Percentiles rank a stretch among this genome's conserved stretches.
Evolutionary conservation across 1,140 invertebrate genomes (phyloP).

Genomic region (Oryctes rhinoceros): DNA sequence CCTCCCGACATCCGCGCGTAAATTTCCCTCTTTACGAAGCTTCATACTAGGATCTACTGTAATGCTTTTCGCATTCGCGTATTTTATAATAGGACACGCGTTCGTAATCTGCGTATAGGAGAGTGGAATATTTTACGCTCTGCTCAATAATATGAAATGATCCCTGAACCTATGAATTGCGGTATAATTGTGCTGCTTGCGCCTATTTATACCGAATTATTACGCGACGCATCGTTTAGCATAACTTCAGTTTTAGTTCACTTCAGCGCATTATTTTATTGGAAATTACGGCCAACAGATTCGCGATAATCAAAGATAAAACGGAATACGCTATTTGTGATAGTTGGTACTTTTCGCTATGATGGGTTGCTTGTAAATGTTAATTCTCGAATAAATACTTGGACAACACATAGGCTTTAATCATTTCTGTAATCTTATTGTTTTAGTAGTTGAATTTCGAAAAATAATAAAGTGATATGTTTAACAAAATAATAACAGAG

Average conservation of each 20-base stretch:
- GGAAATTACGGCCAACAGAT: constrained; percentile 2
- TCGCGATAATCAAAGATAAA: constrained; percentile 4
- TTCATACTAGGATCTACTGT: too few species aligned
- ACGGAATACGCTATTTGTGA: background rate
- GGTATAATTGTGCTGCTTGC: constrained; percentile 33
- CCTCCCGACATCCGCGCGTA: too few species aligned
- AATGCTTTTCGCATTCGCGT: too few species aligned
- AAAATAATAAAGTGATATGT: too few species aligned
- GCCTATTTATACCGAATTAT: constrained; percentile 27
- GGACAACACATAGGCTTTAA: too few species aligned
- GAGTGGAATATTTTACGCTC: background rate
- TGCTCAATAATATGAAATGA: constrained; percentile 30
- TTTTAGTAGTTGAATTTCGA: too few species aligned
- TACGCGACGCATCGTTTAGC: constrained; percentile 20
- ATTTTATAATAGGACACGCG: background rate
- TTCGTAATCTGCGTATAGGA: background rate
- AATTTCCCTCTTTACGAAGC: too few species aligned
- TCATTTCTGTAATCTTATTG: too few species aligned
- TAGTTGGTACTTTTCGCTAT: background rate
- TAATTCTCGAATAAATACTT: background rate
- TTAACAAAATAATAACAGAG: too few species aligned
- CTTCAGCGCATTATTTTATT: constrained; percentile 23
- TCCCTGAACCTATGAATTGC: constrained; percentile 14
- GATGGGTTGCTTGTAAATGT: background rate
- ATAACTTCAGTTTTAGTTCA: constrained; percentile 21